phyloP scores from a whole-genome alignment of 2,113 vertebrate species.

The Mustelus asterias region DNA sequence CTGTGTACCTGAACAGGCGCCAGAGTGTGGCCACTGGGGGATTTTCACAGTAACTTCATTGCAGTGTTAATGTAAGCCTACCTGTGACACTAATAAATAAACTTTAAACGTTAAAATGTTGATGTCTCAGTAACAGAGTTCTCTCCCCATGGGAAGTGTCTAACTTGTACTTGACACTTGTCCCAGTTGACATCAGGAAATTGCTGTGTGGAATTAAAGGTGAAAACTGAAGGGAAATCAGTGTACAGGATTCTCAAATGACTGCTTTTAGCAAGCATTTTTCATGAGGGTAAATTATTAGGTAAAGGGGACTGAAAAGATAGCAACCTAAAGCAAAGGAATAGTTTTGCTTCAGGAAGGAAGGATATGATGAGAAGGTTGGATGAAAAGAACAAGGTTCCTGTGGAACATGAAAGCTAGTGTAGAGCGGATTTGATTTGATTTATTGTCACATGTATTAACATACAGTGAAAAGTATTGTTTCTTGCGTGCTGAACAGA shows the following conservation, averaged over 20 bases:
- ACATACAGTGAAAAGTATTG: too few species aligned
- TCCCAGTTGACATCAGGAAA: background rate
- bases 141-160: background rate
- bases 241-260: background rate
- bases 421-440: background rate
- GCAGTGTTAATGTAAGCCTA: too few species aligned
- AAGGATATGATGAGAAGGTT: background rate
- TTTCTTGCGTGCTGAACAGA: too few species aligned
- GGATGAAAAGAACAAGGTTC: background rate
- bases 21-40: too few species aligned
- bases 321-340: background rate
- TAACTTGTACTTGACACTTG: background rate
- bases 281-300: background rate
- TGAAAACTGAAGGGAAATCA: background rate
- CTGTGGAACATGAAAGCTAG: background rate
- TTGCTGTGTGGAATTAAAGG: background rate
- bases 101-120: too few species aligned
- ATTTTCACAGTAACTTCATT: too few species aligned
- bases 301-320: background rate
- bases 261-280: background rate
- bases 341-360: background rate
- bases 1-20: too few species aligned
- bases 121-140: background rate
- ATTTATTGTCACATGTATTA: too few species aligned
- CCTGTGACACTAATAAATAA: too few species aligned